Percentiles rank a stretch among this genome's conserved stretches.
Conservation (phyloP, 2,113 vertebrate species). For the Motacilla tschutschensis region DNA sequence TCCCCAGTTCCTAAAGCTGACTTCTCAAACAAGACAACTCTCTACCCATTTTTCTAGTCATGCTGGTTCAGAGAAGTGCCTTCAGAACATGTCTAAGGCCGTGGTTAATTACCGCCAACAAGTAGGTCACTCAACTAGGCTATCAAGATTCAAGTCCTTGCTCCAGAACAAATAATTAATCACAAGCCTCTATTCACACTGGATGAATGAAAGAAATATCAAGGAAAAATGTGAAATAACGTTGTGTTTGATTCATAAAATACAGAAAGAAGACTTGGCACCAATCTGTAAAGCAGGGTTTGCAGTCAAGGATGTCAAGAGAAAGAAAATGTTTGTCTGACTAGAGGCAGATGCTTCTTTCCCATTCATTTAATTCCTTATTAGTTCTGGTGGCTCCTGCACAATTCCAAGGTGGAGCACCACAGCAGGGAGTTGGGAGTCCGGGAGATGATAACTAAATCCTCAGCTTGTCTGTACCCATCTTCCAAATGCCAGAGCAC, state of each 20-base stretch:
- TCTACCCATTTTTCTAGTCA: not conserved
- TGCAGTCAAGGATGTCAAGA: not conserved
- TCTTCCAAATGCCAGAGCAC: not conserved
- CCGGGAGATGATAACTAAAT: not conserved
- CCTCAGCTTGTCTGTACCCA: not conserved
- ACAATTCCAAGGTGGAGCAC: not conserved
- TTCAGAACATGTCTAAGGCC: not conserved
- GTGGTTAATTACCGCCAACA: not conserved
- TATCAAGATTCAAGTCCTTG: not conserved
- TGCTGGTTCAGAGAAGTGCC: not conserved
- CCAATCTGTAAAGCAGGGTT: not conserved
- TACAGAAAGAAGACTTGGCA: not conserved
- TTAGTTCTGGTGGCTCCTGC: not conserved
- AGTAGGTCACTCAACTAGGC: not conserved
- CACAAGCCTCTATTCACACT: not conserved
- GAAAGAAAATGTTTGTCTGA: not conserved
- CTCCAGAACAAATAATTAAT: not conserved
- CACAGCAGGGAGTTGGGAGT: not conserved
- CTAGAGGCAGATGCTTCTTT: not conserved
- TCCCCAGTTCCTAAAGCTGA: not conserved
- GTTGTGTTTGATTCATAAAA: not conserved
- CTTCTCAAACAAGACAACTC: not conserved
- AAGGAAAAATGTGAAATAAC: not conserved
- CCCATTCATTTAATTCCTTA: not conserved
- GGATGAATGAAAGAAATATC: not conserved